Evolutionary conservation across 2,888 invertebrate species (phyloP).

Genomic region (Cabera pusaria): DNA sequence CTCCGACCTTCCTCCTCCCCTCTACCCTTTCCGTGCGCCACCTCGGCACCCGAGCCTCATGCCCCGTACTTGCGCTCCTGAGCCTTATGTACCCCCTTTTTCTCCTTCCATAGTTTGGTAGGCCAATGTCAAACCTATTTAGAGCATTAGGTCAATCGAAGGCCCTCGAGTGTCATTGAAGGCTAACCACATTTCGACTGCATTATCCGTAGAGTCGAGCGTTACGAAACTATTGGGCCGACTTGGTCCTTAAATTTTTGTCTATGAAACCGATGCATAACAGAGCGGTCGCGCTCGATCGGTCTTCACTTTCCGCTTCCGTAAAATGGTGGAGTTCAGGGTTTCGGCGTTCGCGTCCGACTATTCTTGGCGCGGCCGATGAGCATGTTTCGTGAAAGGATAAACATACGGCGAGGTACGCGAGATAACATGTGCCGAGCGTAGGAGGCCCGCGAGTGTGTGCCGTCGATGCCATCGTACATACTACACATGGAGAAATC

Average conservation of each 20-base stretch:
- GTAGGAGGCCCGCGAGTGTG: slow-evolving; percentile 37
- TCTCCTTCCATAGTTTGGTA: slow-evolving; percentile 32
- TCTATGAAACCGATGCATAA: slow-evolving; percentile 3
- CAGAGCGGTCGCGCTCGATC: slow-evolving; percentile 9
- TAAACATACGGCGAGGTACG: slow-evolving; percentile 34
- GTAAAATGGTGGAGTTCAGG: slow-evolving; percentile 39
- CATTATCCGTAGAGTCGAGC: slow-evolving; percentile 5
- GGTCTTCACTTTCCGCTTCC: slow-evolving; percentile 39
- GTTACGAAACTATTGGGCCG: slow-evolving; percentile 4
- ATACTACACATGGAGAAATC: slow-evolving; percentile 46
- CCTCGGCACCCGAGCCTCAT: slow-evolving; percentile 32
- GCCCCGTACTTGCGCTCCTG: slow-evolving; percentile 50
- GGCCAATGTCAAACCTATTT: slow-evolving; percentile 34
- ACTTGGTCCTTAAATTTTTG: slow-evolving; percentile 1
- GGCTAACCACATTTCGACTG: slow-evolving; percentile 15
- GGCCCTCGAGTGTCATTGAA: slow-evolving; percentile 8
- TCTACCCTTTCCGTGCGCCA: too few species aligned
- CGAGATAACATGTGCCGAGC: slow-evolving; percentile 42
- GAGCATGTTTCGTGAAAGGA: slow-evolving; percentile 34
- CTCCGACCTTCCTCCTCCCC: slow-evolving; percentile 24
- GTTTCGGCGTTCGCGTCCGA: slow-evolving; percentile 26
- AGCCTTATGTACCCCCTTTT: slow-evolving; percentile 55
- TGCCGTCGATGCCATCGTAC: slow-evolving; percentile 33
- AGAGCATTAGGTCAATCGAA: slow-evolving; percentile 33
- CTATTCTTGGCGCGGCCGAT: slow-evolving; percentile 19